Conservation (phyloP, 2,113 vertebrate genomes). For the Chroicocephalus ridibundus region DNA sequence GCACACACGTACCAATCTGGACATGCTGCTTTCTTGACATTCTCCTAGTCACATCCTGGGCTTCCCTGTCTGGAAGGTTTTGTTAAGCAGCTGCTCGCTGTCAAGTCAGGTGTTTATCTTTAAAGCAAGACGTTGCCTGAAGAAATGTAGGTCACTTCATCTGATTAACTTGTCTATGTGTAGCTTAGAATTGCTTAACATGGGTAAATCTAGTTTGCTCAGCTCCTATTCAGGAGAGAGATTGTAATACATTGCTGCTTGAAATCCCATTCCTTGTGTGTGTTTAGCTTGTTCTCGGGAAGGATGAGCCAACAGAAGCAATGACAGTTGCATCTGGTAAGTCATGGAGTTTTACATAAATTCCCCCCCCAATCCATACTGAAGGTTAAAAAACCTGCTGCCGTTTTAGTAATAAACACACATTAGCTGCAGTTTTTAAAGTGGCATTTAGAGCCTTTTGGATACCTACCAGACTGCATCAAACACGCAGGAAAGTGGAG, state of each 20-base stretch:
- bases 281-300: neutral
- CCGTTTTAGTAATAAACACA: neutral
- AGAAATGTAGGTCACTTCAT: neutral
- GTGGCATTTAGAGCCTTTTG: neutral
- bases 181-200: neutral
- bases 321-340: neutral
- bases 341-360: neutral
- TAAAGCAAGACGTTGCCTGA: neutral
- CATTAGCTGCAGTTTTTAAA: neutral
- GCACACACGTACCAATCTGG: rapidly evolving
- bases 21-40: neutral
- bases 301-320: neutral
- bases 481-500: neutral
- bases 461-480: neutral
- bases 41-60: neutral
- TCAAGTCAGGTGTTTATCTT: neutral
- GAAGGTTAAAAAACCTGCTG: neutral
- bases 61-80: neutral
- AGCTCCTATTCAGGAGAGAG: neutral
- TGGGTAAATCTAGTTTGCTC: neutral
- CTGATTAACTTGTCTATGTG: neutral
- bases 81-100: neutral
- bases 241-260: neutral
- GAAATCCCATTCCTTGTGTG: neutral
- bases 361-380: neutral